Evolutionary conservation across 35 echinoderm and acorn worm genomes (phyloP).

Genomic region (Lytechinus pictus): DNA sequence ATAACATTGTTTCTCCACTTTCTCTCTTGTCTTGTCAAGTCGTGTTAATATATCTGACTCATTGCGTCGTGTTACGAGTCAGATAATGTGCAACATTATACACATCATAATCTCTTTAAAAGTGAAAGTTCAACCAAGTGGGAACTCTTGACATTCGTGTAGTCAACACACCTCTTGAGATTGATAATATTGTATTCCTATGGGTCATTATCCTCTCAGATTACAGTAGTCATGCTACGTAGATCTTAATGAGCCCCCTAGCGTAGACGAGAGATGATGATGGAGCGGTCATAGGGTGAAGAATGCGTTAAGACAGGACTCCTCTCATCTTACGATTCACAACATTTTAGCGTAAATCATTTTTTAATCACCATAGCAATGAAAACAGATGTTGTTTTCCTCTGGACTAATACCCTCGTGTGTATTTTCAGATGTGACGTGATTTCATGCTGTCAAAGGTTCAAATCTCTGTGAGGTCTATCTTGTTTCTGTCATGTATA

Average conservation of each 20-base stretch:
- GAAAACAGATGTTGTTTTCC: constrained; percentile 4
- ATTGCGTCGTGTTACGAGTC: too few relatives aligned
- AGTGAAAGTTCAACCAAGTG: not conserved
- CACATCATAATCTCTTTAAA: not conserved
- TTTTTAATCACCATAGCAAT: constrained; percentile 2
- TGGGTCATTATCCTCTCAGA: not conserved
- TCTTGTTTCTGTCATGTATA: too few relatives aligned
- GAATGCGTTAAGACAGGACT: not conserved
- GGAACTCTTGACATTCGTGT: not conserved
- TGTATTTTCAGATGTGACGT: not conserved
- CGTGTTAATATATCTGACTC: too few relatives aligned
- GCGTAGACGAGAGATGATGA: not conserved
- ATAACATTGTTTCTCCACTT: too few relatives aligned
- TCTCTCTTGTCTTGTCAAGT: too few relatives aligned
- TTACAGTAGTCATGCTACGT: not conserved
- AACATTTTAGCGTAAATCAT: not conserved
- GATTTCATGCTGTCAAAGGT: not conserved
- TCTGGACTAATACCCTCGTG: not conserved
- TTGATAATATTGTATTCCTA: not conserved
- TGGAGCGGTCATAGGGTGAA: not conserved
- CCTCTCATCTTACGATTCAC: not conserved
- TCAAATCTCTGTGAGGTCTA: not conserved
- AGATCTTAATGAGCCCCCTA: not conserved
- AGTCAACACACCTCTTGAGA: not conserved
- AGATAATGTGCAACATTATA: not conserved